A percentile compares a stretch with the other conserved stretches of the same genome.
These are phyloP conservation scores for Acridotheres tristis DNA, from an alignment of 2,797 vertebrate species.

Conservation along the genomic window DNA sequence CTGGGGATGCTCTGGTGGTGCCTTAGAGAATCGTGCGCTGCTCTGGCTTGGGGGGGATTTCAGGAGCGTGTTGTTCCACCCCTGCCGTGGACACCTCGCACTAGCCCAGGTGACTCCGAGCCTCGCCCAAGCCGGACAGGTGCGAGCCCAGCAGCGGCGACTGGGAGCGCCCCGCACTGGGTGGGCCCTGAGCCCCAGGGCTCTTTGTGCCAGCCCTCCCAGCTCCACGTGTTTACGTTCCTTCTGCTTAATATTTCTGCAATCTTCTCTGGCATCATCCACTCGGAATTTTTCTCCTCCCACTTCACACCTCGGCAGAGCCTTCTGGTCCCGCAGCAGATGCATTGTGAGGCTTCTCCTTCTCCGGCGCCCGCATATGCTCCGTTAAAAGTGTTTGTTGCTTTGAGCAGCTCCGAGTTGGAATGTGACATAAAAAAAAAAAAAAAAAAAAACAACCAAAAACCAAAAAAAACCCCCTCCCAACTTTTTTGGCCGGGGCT, in stretches of 20 bases:
- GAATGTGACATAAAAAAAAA: slow-evolving; percentile 30
- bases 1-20: too few species aligned
- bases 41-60: neutral
- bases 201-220: neutral
- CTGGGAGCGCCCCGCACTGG: too few species aligned
- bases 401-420: slow-evolving; percentile 72
- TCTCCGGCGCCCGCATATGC: slow-evolving; percentile 76
- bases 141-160: too few species aligned
- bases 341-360: slow-evolving; percentile 76
- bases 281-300: slow-evolving; percentile 67
- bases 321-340: slow-evolving; percentile 81
- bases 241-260: slow-evolving; percentile 75
- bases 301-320: slow-evolving; percentile 78
- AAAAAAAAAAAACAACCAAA: neutral
- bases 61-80: too few species aligned
- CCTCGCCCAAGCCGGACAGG: too few species aligned
- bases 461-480: neutral
- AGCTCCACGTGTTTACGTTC: slow-evolving; percentile 29
- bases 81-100: too few species aligned
- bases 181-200: neutral
- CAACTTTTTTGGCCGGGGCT: slow-evolving; percentile 21
- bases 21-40: too few species aligned
- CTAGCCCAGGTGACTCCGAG: too few species aligned
- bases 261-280: slow-evolving; percentile 67
- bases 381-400: slow-evolving; percentile 80